A percentile compares a stretch with the other conserved stretches of the same genome.
phyloP scores from a whole-genome alignment of 2,113 vertebrate genomes.

The Hemiprocne comata region DNA sequence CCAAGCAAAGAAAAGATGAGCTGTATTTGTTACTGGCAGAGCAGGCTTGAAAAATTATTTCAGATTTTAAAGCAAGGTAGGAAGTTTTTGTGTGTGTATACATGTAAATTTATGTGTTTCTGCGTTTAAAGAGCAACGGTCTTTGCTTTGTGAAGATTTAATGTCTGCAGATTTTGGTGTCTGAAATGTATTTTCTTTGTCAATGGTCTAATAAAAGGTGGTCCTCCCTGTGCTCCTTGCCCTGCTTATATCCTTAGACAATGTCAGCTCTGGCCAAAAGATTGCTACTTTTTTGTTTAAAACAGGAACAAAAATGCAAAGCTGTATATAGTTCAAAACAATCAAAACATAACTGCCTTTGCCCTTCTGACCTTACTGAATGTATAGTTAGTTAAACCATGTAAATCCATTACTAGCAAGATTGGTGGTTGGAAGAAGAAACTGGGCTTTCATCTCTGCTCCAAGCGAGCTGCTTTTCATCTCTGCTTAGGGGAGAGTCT shows the following conservation, averaged over 20 bases:
- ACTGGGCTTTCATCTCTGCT: background rate
- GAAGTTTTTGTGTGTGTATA: background rate
- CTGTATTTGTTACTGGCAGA: background rate
- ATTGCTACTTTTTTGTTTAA: background rate
- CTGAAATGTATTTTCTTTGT: background rate
- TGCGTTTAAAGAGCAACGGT: background rate
- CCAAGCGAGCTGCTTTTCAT: background rate
- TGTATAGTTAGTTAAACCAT: background rate
- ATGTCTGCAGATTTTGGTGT: background rate
- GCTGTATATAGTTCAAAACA: background rate
- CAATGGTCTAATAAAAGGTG: background rate
- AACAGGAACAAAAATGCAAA: background rate
- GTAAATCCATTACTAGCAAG: background rate
- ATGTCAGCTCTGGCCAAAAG: background rate
- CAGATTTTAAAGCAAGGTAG: constrained; percentile 1
- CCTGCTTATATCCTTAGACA: background rate
- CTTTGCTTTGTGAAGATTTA: background rate
- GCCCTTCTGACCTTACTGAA: constrained; percentile 15
- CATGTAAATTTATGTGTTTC: background rate
- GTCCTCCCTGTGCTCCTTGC: background rate
- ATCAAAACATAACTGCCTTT: background rate
- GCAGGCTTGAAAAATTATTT: background rate
- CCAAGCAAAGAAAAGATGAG: background rate
- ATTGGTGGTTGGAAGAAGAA: background rate
- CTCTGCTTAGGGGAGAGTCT: background rate